Percentiles rank a stretch among this genome's conserved stretches.
Conservation (phyloP, 1,140 invertebrate species). For the Aphaenogaster ashmeadi region DNA sequence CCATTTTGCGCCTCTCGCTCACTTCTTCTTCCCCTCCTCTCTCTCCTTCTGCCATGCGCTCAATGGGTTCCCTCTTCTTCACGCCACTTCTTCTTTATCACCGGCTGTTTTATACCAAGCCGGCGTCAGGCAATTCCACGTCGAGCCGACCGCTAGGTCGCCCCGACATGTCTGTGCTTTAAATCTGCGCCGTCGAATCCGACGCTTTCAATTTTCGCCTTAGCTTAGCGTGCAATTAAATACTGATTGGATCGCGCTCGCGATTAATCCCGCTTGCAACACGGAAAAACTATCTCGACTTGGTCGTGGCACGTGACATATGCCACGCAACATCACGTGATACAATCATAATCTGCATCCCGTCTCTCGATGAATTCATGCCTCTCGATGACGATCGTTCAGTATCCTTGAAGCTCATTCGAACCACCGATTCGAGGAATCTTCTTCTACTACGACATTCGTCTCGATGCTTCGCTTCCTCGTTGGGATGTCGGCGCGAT, state of each 20-base stretch:
- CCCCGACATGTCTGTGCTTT: slow-evolving; percentile 67
- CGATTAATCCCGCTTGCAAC: slow-evolving; percentile 29
- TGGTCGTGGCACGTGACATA: slow-evolving; percentile 31
- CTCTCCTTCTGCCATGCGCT: slow-evolving; percentile 56
- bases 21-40: slow-evolving; percentile 36
- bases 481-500: slow-evolving; percentile 43
- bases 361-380: slow-evolving; percentile 28
- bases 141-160: slow-evolving; percentile 66
- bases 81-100: slow-evolving; percentile 39
- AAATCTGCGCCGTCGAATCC: slow-evolving; percentile 45
- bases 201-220: slow-evolving; percentile 19
- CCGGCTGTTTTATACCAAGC: slow-evolving; percentile 40
- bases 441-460: slow-evolving; percentile 49
- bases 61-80: neutral
- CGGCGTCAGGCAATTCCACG: slow-evolving; percentile 56
- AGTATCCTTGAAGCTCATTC: slow-evolving; percentile 32
- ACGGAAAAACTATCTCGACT: slow-evolving; percentile 29
- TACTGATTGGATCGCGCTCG: slow-evolving; percentile 15
- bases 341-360: slow-evolving; percentile 62
- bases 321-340: slow-evolving; percentile 67
- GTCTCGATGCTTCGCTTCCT: slow-evolving; percentile 37
- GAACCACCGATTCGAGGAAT: slow-evolving; percentile 37
- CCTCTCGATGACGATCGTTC: slow-evolving; percentile 26
- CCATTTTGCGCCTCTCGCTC: slow-evolving; percentile 79
- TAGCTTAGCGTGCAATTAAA: slow-evolving; percentile 29